Evolutionary conservation across 1,140 invertebrate genomes (phyloP).

Genomic region (Drosophila melanica): DNA sequence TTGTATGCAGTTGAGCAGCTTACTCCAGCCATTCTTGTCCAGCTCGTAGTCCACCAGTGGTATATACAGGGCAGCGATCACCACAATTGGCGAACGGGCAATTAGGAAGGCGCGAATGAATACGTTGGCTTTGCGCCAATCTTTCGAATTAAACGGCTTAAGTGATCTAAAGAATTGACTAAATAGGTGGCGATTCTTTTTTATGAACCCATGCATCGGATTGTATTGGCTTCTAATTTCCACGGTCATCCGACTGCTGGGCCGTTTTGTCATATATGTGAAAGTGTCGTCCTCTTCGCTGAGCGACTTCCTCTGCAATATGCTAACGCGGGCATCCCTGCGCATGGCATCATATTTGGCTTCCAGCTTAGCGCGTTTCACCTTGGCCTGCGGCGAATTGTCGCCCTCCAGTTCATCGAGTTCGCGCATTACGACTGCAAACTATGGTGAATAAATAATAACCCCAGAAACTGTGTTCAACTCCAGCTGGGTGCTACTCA

Average conservation of each 20-base stretch:
- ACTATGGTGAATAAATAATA: neutral
- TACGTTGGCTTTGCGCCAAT: neutral
- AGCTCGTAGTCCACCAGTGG: neutral
- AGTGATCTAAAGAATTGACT: neutral
- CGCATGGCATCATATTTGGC: too few relatives aligned
- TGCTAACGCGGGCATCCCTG: too few relatives aligned
- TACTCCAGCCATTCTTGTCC: neutral
- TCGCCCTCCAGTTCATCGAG: neutral
- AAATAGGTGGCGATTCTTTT: neutral
- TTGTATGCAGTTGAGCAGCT: conserved; percentile 4
- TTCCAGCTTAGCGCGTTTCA: too few relatives aligned
- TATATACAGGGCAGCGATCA: neutral
- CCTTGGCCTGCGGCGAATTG: too few relatives aligned
- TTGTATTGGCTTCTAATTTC: too few relatives aligned
- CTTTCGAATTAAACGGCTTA: neutral
- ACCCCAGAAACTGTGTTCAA: too few relatives aligned
- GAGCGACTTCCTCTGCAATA: too few relatives aligned
- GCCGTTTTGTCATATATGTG: too few relatives aligned
- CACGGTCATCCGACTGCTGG: too few relatives aligned
- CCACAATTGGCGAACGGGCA: neutral
- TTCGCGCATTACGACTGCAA: neutral
- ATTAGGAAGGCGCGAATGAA: neutral
- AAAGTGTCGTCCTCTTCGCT: too few relatives aligned
- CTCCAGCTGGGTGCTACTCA: neutral
- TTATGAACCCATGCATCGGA: too few relatives aligned